Percentiles rank a stretch among this genome's conserved stretches.
phyloP scores from a whole-genome alignment of 2,797 vertebrate genomes.

The Ptychadena robeensis region DNA sequence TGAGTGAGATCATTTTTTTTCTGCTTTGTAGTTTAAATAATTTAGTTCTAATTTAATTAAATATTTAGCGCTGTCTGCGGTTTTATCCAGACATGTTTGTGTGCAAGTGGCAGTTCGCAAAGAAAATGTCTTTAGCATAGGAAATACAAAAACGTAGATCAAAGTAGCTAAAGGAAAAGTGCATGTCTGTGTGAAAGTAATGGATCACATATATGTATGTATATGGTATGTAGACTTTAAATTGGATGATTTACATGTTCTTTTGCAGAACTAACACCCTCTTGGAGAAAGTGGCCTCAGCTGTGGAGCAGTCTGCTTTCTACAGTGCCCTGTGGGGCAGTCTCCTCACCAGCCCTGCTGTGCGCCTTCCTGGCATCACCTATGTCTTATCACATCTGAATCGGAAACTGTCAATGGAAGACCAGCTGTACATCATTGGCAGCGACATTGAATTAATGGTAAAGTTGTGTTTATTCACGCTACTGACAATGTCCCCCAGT shows the following conservation, averaged over 20 bases:
- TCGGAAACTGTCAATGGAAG: constrained; percentile 97
- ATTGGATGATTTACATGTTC: too few relatives aligned
- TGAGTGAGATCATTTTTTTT: constrained; percentile 66
- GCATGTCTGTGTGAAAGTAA: not conserved
- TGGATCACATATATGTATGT: not conserved
- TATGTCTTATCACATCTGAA: constrained; percentile 96
- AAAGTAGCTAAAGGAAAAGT: not conserved
- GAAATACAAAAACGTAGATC: not conserved
- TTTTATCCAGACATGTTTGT: too few relatives aligned
- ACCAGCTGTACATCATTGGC: constrained; percentile 97
- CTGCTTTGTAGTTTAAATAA: too few relatives aligned
- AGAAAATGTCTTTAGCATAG: too few relatives aligned
- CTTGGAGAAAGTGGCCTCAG: constrained; percentile 93
- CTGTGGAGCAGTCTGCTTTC: constrained; percentile 95
- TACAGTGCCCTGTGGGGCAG: constrained; percentile 98
- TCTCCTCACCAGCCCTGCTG: constrained; percentile 94
- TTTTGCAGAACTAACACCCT: constrained; percentile 87
- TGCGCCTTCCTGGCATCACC: constrained; percentile 92
- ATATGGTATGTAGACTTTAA: not conserved
- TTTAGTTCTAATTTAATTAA: too few relatives aligned
- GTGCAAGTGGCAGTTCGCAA: too few relatives aligned
- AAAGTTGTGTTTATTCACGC: constrained; percentile 51
- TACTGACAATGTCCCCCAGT: too few relatives aligned
- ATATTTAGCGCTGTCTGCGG: too few relatives aligned
- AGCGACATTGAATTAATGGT: constrained; percentile 99